These are phyloP conservation scores for Oreotragus oreotragus DNA, from an alignment of 2,113 vertebrate species.

Conservation along the genomic window DNA sequence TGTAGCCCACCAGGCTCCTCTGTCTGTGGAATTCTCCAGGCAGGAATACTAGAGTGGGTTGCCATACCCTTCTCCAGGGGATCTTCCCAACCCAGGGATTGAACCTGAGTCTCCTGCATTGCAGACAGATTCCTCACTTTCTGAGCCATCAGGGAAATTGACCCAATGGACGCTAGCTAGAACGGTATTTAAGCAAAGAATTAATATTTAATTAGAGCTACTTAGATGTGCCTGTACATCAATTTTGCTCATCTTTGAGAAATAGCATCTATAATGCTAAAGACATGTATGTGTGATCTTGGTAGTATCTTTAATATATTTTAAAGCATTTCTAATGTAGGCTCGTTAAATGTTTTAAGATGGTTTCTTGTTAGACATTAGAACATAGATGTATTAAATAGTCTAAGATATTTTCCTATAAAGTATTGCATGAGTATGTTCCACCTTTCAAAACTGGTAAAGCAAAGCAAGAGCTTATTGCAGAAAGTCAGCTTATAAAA, in stretches of 20 bases:
- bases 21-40: neutral
- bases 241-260: neutral
- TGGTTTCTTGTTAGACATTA: neutral
- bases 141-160: neutral
- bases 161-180: neutral
- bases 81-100: neutral
- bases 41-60: neutral
- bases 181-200: neutral
- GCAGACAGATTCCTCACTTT: neutral
- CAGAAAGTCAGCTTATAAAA: neutral
- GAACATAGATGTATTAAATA: neutral
- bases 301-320: neutral
- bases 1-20: neutral
- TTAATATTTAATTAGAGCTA: slow-evolving; percentile 1
- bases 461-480: neutral
- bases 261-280: neutral
- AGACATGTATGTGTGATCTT: neutral
- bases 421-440: neutral
- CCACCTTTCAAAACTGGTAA: neutral
- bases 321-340: neutral
- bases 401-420: neutral
- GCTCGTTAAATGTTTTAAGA: neutral
- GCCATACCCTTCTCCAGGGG: neutral
- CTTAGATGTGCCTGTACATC: neutral
- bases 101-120: neutral